These are phyloP conservation scores for Limnodromus scolopaceus DNA, from an alignment of 2,797 vertebrate genomes.

Conservation along the genomic window DNA sequence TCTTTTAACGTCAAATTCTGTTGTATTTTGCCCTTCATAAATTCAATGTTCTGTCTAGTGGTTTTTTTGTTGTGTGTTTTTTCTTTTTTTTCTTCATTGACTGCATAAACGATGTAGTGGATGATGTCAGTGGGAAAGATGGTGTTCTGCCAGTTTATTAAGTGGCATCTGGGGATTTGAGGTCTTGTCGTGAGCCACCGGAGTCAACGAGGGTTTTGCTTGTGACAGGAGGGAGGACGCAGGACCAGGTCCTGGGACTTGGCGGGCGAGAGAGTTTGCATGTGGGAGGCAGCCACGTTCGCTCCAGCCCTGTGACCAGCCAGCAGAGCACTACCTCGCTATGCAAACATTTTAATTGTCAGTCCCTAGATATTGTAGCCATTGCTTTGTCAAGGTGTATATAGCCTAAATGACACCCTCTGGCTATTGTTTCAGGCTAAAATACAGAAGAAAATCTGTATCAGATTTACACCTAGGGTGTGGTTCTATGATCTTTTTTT, in stretches of 20 bases:
- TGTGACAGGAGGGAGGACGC: neutral
- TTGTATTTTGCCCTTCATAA: neutral
- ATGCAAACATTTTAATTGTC: slow-evolving; percentile 30
- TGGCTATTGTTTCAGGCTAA: slow-evolving; percentile 39
- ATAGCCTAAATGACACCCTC: slow-evolving; percentile 13
- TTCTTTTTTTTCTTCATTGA: neutral
- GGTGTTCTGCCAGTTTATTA: neutral
- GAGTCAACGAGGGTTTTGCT: neutral
- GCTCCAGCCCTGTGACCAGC: neutral
- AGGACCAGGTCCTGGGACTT: neutral
- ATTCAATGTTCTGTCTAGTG: neutral
- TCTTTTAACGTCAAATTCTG: neutral
- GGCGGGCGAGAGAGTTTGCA: fast-evolving
- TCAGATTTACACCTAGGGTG: slow-evolving; percentile 22
- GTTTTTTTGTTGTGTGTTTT: no score
- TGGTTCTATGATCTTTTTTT: neutral
- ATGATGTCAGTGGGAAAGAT: neutral
- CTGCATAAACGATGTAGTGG: fast-evolving
- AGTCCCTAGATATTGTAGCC: neutral
- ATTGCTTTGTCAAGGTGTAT: slow-evolving; percentile 9
- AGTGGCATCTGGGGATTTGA: neutral
- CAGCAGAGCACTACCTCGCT: neutral
- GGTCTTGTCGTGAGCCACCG: neutral
- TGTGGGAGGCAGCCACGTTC: neutral
- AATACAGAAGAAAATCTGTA: slow-evolving; percentile 38